phyloP scores from a whole-genome alignment of 2,113 vertebrate genomes.

The Muntiacus reevesi region DNA sequence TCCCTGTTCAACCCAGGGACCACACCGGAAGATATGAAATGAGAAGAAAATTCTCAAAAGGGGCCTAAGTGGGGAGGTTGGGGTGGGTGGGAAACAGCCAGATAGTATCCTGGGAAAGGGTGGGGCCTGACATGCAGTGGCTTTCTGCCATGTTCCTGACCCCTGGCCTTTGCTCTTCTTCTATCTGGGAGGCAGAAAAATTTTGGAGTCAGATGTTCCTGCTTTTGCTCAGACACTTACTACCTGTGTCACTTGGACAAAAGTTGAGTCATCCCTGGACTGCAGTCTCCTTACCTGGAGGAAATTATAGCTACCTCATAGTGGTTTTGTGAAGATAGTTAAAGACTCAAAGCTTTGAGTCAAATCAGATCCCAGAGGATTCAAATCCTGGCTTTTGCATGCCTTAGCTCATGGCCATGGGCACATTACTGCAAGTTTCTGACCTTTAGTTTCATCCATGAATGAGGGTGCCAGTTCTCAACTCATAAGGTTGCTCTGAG shows the following conservation, averaged over 20 bases:
- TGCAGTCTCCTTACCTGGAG: not conserved
- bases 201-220: not conserved
- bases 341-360: not conserved
- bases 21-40: not conserved
- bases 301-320: not conserved
- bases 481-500: not conserved
- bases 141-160: not conserved
- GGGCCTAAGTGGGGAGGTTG: not conserved
- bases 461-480: not conserved
- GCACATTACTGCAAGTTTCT: not conserved
- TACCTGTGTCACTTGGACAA: not conserved
- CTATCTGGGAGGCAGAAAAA: not conserved
- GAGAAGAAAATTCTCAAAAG: not conserved
- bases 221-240: not conserved
- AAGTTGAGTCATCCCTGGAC: not conserved
- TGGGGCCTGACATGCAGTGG: not conserved
- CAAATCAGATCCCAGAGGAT: not conserved
- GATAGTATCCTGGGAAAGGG: not conserved
- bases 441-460: not conserved
- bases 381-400: not conserved
- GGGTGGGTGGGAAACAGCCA: not conserved
- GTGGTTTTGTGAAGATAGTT: not conserved
- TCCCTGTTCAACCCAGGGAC: not conserved
- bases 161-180: not conserved
- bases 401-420: not conserved